A percentile compares a stretch with the other conserved stretches of the same genome.
Conservation (phyloP, 2,888 invertebrate species). For the Microctonus brassicae region DNA sequence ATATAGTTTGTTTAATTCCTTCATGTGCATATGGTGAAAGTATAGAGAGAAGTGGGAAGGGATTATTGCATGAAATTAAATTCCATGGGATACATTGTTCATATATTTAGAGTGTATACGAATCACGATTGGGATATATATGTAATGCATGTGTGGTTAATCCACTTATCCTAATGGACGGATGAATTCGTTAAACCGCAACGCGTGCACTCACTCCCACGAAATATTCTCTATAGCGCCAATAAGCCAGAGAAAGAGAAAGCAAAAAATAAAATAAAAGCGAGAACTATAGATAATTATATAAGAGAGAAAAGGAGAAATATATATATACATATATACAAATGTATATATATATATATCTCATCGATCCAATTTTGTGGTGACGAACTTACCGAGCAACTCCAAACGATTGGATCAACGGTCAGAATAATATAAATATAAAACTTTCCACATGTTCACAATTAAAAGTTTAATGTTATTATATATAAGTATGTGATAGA, state of each 20-base stretch:
- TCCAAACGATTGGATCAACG: conserved; percentile 2
- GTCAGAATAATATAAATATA: conserved; percentile 5
- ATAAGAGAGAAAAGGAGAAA: background rate
- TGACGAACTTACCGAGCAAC: conserved; percentile 20
- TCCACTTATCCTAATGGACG: background rate
- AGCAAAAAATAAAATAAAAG: background rate
- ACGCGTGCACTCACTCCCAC: background rate
- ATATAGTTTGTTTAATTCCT: too few species aligned
- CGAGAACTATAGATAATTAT: background rate
- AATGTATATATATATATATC: background rate
- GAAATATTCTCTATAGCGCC: background rate
- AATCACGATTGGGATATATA: too few species aligned
- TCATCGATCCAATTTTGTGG: conserved; percentile 33
- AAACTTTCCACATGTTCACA: too few species aligned
- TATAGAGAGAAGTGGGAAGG: too few species aligned
- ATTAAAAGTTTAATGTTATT: too few species aligned
- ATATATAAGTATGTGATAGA: too few species aligned
- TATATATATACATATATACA: background rate
- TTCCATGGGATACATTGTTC: too few species aligned
- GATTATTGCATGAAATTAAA: too few species aligned
- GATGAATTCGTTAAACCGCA: conserved; percentile 7
- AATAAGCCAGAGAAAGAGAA: conserved; percentile 10
- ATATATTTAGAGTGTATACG: too few species aligned
- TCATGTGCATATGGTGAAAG: too few species aligned
- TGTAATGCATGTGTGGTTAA: background rate